Evolutionary conservation across 2,797 vertebrate species (phyloP).

Genomic region (Gobionotothen gibberifrons): DNA sequence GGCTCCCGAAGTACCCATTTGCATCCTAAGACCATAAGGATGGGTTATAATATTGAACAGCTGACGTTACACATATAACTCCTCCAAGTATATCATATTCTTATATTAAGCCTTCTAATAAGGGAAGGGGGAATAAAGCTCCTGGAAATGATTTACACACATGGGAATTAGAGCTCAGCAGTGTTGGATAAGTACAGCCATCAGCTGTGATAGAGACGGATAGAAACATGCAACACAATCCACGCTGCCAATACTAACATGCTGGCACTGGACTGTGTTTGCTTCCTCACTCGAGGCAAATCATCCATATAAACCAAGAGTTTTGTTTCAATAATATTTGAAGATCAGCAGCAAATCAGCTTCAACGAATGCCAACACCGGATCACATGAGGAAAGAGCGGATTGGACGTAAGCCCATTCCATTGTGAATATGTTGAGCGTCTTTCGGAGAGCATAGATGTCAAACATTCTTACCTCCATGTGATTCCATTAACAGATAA

Average conservation of each 20-base stretch:
- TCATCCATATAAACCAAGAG: conserved; percentile 48
- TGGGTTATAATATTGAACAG: no score
- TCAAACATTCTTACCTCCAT: conserved; percentile 6
- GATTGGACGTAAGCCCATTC: conserved; percentile 10
- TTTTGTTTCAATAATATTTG: conserved; percentile 55
- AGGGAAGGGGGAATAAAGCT: background rate
- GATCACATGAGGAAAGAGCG: conserved; percentile 11
- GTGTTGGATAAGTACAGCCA: conserved; percentile 45
- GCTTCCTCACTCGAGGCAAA: conserved; percentile 43
- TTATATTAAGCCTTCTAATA: background rate
- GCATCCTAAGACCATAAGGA: background rate
- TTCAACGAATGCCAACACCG: conserved; percentile 6
- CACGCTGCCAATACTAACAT: conserved; percentile 46
- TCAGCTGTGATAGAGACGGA: conserved; percentile 52
- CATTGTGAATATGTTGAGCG: conserved; percentile 9
- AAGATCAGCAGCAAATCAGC: conserved; percentile 13
- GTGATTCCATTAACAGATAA: conserved; percentile 20
- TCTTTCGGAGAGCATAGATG: conserved; percentile 5
- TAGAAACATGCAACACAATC: conserved; percentile 57
- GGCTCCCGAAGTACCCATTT: conserved; percentile 15
- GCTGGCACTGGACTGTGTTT: conserved; percentile 46
- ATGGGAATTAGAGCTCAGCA: conserved; percentile 47
- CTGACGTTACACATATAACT: background rate
- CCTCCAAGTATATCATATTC: background rate
- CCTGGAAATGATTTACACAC: conserved; percentile 33